Evolutionary conservation across 2,113 vertebrate species (phyloP), one percentile per base, ranked within the genome.

Genomic region (Rhegmatorhina hoffmannsi): DNA sequence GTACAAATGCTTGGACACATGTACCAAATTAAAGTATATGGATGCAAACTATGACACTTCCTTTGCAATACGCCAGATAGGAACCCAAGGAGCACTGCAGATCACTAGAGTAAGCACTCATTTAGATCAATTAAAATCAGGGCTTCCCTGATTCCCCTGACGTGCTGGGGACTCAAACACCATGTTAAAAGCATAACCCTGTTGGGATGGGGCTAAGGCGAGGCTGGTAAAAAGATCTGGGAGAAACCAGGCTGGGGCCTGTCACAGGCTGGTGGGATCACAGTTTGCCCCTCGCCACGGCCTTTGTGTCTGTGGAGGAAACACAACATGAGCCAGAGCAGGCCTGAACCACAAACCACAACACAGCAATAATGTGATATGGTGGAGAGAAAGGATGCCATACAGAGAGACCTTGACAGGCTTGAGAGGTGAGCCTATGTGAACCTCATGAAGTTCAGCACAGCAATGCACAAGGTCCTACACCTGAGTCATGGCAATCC

Each of bases 231-330:
- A 14, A 56, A 29, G 13, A 24, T 16, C 6, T 9, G 7, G 23
- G 50, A 52, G 33, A 59, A 36, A 28, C 12, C 24, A 31, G 58
- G 34, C 24, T 0, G 2, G 25, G 14, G 26, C 33, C 23, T 1
- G 7, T 13, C 16, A 3, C 0, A 5, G 44, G 25, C 2, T 0
- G 6, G 29, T 2, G 23, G 14, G 8, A 26, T 56, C 17, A 10
- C 0, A 1, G 69, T 15, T 23, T 13, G 10, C 29, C 26, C 21
- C 49, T 23, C n/a, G 26, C 79, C 29, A 9, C 1, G 2, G 67
- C 63, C 40, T 25, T 17, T 3, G 7, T 2, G 1, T 33, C 64
- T 38, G 38, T 60, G 9, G 19, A 24, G 43, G 8, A 3, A 19
- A 33, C 26, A 5, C 2, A 3, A 15, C 13, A 4, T 8, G 19